Percentiles rank a stretch among this genome's conserved stretches.
Evolutionary conservation across 2,888 invertebrate genomes (phyloP).

Genomic region (Sycophila texana): DNA sequence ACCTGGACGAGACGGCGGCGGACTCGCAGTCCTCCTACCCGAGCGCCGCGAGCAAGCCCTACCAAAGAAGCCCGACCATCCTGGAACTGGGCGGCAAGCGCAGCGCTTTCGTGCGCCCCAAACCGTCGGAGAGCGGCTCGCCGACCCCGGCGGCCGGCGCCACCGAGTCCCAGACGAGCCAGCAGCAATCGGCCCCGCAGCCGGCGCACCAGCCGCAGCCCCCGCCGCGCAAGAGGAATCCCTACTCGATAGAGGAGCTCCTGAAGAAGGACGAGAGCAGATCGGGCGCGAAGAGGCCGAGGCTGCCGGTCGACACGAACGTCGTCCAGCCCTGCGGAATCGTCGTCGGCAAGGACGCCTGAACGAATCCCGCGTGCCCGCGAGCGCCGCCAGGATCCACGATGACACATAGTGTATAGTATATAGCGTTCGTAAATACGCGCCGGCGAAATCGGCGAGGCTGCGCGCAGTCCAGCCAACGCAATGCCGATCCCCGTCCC

Average conservation of each 20-base stretch:
- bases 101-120: slow-evolving; percentile 67
- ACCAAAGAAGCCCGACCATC: slow-evolving; percentile 67
- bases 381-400: neutral
- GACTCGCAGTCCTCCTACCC: slow-evolving; percentile 59
- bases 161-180: slow-evolving; percentile 1
- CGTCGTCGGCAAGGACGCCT: slow-evolving; percentile 77
- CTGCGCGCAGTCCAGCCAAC: too few species aligned
- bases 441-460: too few species aligned
- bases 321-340: slow-evolving; percentile 80
- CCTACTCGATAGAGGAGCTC: slow-evolving; percentile 91
- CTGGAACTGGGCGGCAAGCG: slow-evolving; percentile 70
- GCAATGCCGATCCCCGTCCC: too few species aligned
- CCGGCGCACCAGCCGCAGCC: slow-evolving; percentile 60
- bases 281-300: slow-evolving; percentile 70
- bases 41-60: slow-evolving; percentile 62
- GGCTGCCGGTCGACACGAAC: slow-evolving; percentile 74
- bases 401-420: slow-evolving; percentile 32
- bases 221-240: slow-evolving; percentile 82
- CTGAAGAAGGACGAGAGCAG: slow-evolving; percentile 87
- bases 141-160: slow-evolving; percentile 42
- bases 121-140: slow-evolving; percentile 9
- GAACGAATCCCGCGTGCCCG: neutral
- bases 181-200: slow-evolving; percentile 55
- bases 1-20: slow-evolving; percentile 69
- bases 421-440: slow-evolving; percentile 15